Conservation (phyloP, 2,888 invertebrate species). For the Yponomeuta evonymella region DNA sequence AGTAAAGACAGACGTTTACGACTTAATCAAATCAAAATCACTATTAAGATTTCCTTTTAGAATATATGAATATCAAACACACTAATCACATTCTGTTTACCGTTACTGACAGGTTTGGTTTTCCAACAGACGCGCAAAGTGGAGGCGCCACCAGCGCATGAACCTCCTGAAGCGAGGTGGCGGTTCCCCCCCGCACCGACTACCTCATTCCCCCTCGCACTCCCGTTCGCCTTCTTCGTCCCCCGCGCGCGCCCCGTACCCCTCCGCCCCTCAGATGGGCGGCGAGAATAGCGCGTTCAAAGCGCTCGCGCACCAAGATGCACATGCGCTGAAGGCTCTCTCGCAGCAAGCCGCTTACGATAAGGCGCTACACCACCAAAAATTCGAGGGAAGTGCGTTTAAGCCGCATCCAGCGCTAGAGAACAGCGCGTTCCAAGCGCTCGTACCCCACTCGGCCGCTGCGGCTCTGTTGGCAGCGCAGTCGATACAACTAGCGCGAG, state of each 20-base stretch:
- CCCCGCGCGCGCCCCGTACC: constrained; percentile 79
- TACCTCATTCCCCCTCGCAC: constrained; percentile 74
- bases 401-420: constrained; percentile 78
- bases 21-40: constrained; percentile 50
- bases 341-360: constrained; percentile 75
- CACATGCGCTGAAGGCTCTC: constrained; percentile 74
- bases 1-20: constrained; percentile 29
- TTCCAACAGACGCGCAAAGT: constrained; percentile 99
- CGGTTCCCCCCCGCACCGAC: constrained; percentile 79
- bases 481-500: constrained; percentile 62
- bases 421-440: constrained; percentile 90
- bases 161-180: constrained; percentile 91
- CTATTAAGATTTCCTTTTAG: constrained; percentile 44
- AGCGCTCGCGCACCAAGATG: constrained; percentile 80
- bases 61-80: constrained; percentile 58
- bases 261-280: constrained; percentile 82
- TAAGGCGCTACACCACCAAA: constrained; percentile 65
- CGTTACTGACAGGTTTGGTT: constrained; percentile 98
- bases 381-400: constrained; percentile 56
- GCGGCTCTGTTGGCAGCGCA: constrained; percentile 75
- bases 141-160: constrained; percentile 97
- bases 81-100: constrained; percentile 73
- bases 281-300: constrained; percentile 94
- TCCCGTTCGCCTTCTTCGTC: constrained; percentile 80
- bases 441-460: constrained; percentile 80